phyloP scores from a whole-genome alignment of 1,140 invertebrate genomes.

The Zaprionus davidi region DNA sequence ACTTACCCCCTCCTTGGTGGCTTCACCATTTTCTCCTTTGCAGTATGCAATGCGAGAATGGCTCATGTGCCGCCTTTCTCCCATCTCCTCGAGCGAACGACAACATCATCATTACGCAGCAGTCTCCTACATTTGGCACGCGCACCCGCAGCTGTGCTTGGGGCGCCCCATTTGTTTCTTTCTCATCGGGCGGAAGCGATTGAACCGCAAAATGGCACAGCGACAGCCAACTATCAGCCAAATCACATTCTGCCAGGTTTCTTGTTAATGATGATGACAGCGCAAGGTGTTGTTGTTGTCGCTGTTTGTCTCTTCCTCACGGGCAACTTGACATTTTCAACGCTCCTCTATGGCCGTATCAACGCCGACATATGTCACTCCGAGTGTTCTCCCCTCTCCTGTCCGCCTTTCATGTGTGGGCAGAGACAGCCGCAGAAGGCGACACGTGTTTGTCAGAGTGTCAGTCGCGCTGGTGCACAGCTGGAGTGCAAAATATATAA shows the following conservation, averaged over 20 bases:
- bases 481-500: slow-evolving; percentile 37
- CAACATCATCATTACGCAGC: slow-evolving; percentile 62
- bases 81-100: slow-evolving; percentile 18
- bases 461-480: slow-evolving; percentile 38
- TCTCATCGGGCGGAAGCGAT: slow-evolving; percentile 38
- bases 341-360: slow-evolving; percentile 24
- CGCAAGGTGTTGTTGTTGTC: slow-evolving; percentile 11
- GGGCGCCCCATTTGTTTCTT: slow-evolving; percentile 23
- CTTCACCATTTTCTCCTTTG: not conserved
- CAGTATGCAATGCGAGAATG: slow-evolving; percentile 16
- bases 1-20: not conserved
- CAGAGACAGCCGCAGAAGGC: slow-evolving; percentile 14
- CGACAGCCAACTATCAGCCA: slow-evolving; percentile 30
- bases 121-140: slow-evolving; percentile 11
- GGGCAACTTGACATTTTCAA: slow-evolving; percentile 48
- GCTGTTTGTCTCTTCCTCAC: slow-evolving; percentile 15
- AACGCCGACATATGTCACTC: slow-evolving; percentile 43
- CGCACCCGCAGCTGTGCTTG: not conserved
- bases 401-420: slow-evolving; percentile 9
- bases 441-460: slow-evolving; percentile 47
- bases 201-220: slow-evolving; percentile 40
- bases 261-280: slow-evolving; percentile 51
- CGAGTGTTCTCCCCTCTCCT: not conserved
- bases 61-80: not conserved
- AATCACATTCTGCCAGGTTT: slow-evolving; percentile 41